These are phyloP conservation scores for Pedetes capensis DNA, from an alignment of 2,113 vertebrate genomes.

Conservation along the genomic window DNA sequence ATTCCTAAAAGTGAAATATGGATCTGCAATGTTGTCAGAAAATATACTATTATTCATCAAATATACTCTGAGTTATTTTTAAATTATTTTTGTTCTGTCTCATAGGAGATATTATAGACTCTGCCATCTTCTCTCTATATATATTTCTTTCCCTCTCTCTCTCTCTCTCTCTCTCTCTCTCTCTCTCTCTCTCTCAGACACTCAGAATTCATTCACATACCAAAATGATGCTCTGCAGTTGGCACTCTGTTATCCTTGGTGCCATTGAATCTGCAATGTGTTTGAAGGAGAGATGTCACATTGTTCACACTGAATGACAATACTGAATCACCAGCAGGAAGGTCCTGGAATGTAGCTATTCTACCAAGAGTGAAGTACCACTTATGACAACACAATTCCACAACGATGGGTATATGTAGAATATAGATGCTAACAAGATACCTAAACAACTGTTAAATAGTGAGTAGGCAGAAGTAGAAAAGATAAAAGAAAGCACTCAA, in stretches of 20 bases:
- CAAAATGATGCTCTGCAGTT: neutral
- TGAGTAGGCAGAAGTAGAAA: neutral
- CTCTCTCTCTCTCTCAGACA: neutral
- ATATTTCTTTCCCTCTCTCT: too few relatives aligned
- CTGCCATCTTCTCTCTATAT: too few relatives aligned
- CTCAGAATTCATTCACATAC: neutral
- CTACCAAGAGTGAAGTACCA: constrained; percentile 2
- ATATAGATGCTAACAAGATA: neutral
- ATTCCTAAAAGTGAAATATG: constrained; percentile 49
- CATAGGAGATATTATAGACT: neutral
- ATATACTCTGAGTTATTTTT: constrained; percentile 32
- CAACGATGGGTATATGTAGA: neutral
- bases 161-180: neutral
- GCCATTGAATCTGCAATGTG: constrained; percentile 28
- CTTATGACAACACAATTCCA: constrained; percentile 25
- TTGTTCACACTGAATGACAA: constrained; percentile 23
- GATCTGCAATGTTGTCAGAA: constrained; percentile 30
- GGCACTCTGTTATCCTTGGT: neutral
- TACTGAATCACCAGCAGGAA: neutral
- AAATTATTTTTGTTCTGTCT: constrained; percentile 48
- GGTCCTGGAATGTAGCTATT: neutral
- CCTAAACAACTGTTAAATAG: neutral
- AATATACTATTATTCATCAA: constrained; percentile 5
- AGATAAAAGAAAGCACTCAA: neutral
- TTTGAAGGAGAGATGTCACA: constrained; percentile 32